Evolutionary conservation across 2,888 invertebrate species (phyloP).

Genomic region (Ommatoiulus sabulosus): DNA sequence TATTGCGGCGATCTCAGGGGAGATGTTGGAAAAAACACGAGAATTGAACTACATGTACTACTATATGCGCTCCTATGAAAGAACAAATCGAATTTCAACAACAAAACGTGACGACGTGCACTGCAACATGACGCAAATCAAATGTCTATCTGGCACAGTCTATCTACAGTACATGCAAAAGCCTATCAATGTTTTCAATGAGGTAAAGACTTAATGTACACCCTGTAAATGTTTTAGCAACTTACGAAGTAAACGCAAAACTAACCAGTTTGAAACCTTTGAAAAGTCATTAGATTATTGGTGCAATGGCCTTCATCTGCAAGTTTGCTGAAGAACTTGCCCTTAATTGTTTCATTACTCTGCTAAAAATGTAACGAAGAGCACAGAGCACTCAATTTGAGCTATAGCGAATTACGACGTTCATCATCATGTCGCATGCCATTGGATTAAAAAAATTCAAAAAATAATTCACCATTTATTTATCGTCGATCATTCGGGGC

Average conservation of each 20-base stretch:
- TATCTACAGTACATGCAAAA: too few species aligned
- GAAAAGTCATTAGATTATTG: background rate
- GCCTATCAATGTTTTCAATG: too few species aligned
- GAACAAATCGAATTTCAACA: too few species aligned
- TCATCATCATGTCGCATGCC: background rate
- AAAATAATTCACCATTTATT: background rate
- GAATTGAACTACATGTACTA: too few species aligned
- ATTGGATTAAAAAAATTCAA: background rate
- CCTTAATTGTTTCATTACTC: background rate
- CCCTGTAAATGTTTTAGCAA: background rate
- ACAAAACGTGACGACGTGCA: too few species aligned
- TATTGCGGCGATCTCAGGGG: too few species aligned
- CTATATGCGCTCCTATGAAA: too few species aligned
- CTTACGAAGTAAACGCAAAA: background rate
- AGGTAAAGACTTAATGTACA: too few species aligned
- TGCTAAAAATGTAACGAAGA: background rate
- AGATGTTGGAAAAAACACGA: too few species aligned
- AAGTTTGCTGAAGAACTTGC: background rate
- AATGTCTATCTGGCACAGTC: too few species aligned
- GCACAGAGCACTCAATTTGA: background rate
- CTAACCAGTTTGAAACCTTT: background rate
- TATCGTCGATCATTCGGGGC: background rate
- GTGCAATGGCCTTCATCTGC: background rate
- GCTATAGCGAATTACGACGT: background rate
- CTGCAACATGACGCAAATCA: too few species aligned